phyloP scores from a whole-genome alignment of 2,113 vertebrate species.

The Upupa epops region DNA sequence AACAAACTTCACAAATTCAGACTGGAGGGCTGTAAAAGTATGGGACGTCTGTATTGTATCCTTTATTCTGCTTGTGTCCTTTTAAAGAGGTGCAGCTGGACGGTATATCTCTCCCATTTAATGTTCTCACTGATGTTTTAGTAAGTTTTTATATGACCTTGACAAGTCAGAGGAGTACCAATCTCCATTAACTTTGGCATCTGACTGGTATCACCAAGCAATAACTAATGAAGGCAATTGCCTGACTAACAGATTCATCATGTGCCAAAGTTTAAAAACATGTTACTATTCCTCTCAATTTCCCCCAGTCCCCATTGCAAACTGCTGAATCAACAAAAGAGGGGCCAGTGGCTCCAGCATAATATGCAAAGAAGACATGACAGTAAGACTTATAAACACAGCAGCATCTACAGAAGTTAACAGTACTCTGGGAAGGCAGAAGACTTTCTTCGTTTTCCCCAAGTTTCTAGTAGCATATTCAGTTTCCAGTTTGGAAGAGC shows the following conservation, averaged over 20 bases:
- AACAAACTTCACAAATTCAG: neutral
- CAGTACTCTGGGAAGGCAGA: neutral
- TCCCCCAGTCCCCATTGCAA: neutral
- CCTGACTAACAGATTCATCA: neutral
- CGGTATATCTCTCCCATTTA: neutral
- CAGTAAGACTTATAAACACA: neutral
- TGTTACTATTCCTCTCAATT: neutral
- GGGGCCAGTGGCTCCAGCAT: neutral
- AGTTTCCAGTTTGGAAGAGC: neutral
- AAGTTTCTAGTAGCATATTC: neutral
- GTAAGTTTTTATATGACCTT: neutral
- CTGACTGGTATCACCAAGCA: neutral
- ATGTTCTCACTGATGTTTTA: neutral
- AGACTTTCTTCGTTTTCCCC: neutral
- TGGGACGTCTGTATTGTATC: too few species aligned
- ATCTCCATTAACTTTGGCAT: neutral
- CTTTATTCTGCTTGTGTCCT: neutral
- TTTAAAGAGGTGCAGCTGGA: neutral
- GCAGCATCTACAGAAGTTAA: neutral
- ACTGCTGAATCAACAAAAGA: fast-evolving
- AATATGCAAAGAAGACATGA: neutral
- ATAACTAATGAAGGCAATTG: neutral
- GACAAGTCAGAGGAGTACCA: neutral
- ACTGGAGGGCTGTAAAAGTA: neutral
- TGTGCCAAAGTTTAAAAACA: neutral